These are phyloP conservation scores for Dilophus febrilis DNA, from an alignment of 2,888 invertebrate species.

Conservation along the genomic window DNA sequence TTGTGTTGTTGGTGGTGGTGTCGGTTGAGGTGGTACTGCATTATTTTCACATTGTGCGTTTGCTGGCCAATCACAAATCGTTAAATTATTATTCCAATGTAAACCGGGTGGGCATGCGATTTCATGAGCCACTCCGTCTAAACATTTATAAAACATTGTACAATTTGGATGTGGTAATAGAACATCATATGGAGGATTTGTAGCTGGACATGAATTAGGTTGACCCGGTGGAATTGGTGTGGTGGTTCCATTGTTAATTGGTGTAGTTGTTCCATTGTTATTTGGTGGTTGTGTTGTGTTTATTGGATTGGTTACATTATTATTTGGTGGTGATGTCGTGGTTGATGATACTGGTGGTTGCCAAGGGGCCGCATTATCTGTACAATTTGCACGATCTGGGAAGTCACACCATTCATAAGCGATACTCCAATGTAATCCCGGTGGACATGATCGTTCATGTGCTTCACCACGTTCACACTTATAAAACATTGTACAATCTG, in stretches of 20 bases:
- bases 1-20: too few species aligned
- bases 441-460: conserved; percentile 5
- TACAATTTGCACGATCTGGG: conserved; percentile 1
- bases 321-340: too few species aligned
- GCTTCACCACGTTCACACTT: conserved; percentile 11
- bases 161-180: conserved; percentile 1
- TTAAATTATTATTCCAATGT: conserved; percentile 4
- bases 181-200: too few species aligned
- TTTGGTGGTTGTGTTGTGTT: too few species aligned
- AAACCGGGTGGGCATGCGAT: background rate
- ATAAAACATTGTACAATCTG: conserved; percentile 18
- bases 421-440: conserved; percentile 6
- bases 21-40: too few species aligned
- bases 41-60: background rate
- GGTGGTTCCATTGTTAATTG: background rate
- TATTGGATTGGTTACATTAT: too few species aligned
- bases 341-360: background rate
- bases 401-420: conserved; percentile 4
- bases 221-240: too few species aligned
- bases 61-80: conserved; percentile 6
- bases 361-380: background rate
- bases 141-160: conserved; percentile 4
- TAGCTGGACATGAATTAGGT: too few species aligned
- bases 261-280: background rate
- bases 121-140: background rate